phyloP scores from a whole-genome alignment of 92 coral and sea anemone genomes.

The Isaurus tuberculatus region DNA sequence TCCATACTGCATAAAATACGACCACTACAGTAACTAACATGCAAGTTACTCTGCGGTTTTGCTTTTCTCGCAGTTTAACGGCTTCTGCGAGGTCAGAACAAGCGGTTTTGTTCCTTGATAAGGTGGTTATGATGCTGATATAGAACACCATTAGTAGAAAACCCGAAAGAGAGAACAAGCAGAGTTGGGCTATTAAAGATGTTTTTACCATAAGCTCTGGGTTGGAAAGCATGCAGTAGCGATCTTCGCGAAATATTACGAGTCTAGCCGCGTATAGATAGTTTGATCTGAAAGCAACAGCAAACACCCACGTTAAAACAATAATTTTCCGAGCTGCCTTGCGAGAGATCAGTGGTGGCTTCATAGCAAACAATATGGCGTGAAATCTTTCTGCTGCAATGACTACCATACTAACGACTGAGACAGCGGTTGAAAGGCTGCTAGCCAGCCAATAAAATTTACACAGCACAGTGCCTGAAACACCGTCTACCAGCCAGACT shows the following conservation, averaged over 20 bases:
- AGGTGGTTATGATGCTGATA: conserved; percentile 3
- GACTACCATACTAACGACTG: conserved; percentile 28
- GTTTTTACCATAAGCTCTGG: background rate
- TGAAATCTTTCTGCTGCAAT: conserved; percentile 38
- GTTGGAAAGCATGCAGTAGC: background rate
- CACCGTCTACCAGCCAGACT: conserved; percentile 19
- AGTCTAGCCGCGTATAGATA: conserved; percentile 22
- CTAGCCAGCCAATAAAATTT: conserved; percentile 25
- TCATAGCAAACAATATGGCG: conserved; percentile 45
- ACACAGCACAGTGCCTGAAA: background rate
- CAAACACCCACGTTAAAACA: conserved; percentile 21
- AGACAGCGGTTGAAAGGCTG: conserved; percentile 34
- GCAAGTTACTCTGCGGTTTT: conserved; percentile 31
- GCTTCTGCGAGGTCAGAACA: background rate
- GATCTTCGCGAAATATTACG: background rate
- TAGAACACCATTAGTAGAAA: background rate
- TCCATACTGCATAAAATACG: conserved; percentile 26
- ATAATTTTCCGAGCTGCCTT: conserved; percentile 9
- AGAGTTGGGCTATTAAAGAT: background rate
- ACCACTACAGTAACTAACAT: conserved; percentile 7
- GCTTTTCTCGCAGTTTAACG: conserved; percentile 13
- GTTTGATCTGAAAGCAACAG: conserved; percentile 14
- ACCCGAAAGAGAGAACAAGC: conserved; percentile 5
- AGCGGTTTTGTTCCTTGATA: background rate
- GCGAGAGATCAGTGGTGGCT: conserved; percentile 22